Evolutionary conservation across 1,140 invertebrate genomes (phyloP), one percentile per base, ranked within the genome.

Genomic region (Drosophila insularis): DNA sequence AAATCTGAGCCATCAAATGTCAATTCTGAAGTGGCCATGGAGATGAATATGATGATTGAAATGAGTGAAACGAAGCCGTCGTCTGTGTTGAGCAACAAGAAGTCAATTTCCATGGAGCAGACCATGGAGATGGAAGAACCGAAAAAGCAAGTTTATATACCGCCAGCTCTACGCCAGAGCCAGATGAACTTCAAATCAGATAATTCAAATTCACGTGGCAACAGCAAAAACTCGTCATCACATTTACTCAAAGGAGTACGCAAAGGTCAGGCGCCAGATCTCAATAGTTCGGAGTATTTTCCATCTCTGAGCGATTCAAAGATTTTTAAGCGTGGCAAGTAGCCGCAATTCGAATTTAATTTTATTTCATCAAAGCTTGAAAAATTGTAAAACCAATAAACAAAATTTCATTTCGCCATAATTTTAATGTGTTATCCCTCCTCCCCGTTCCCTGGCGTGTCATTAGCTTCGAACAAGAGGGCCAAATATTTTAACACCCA

Each of bases 131-230:
- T 21, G 19, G 43, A 21, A 23, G 19, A 43, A 55, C 4, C 0
- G 4, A 78, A 86, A 11, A 60, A 54, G 2, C 31, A 65, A 17
- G 56, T 87, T 6, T 86, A 86, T 55, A 60, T 86, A 32, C 82
- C 82, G 10, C 82, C 82, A 23, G 82, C 82, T 61, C 56, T 86
- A n/a, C 82, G 82, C n/a, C 74, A 87, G 10, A 81, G 64, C 53
- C 81, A 86, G 31, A 56, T 62, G 19, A 82, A 81, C 1, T 53
- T 31, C 2, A 71, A 43, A 54, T 54, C 39, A 4, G 71, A 68
- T 14, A 43, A 62, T 10, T 11, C 8, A 10, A 50, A 62, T 32
- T 23, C 13, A 6, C 39, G 39, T 0, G 19, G 43, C 43, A 50
- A 17, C 1, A 46, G 32, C 10, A 87, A 79, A 19, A 56, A 35